Conservation (phyloP, 2,113 vertebrate species). For the Poeciliopsis prolifica region DNA sequence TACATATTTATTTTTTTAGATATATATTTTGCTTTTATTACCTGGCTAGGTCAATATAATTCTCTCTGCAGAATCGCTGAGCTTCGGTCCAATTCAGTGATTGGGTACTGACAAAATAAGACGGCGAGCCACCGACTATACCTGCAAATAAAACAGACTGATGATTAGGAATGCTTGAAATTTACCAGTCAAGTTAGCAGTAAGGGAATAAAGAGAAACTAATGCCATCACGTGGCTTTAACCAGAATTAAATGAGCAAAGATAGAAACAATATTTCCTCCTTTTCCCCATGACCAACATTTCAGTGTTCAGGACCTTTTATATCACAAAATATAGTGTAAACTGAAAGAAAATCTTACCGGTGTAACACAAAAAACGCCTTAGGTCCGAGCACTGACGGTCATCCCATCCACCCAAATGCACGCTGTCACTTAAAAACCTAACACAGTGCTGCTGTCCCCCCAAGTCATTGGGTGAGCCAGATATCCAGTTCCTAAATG, state of each 20-base stretch:
- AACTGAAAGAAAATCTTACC: constrained; percentile 2
- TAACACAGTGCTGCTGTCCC: constrained; percentile 19
- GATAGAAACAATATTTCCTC: too few species aligned
- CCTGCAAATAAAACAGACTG: constrained; percentile 15
- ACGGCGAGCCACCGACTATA: neutral
- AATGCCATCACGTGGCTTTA: too few species aligned
- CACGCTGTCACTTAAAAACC: rapidly evolving
- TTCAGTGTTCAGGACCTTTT: too few species aligned
- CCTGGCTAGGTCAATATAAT: constrained; percentile 44
- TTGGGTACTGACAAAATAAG: neutral
- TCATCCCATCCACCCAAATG: neutral
- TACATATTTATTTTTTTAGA: too few species aligned
- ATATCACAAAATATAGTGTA: too few species aligned
- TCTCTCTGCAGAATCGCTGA: constrained; percentile 35
- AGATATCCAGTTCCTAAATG: constrained; percentile 19
- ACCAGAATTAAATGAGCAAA: too few species aligned
- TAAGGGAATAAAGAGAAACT: too few species aligned
- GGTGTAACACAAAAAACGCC: constrained; percentile 39
- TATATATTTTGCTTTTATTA: neutral
- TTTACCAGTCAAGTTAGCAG: too few species aligned
- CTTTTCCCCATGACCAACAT: neutral
- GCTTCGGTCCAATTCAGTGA: neutral
- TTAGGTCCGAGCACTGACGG: neutral
- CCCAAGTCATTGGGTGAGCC: rapidly evolving
- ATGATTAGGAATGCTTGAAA: neutral